phyloP scores from a whole-genome alignment of 2,888 invertebrate species.

The Liodrosophila aerea region DNA sequence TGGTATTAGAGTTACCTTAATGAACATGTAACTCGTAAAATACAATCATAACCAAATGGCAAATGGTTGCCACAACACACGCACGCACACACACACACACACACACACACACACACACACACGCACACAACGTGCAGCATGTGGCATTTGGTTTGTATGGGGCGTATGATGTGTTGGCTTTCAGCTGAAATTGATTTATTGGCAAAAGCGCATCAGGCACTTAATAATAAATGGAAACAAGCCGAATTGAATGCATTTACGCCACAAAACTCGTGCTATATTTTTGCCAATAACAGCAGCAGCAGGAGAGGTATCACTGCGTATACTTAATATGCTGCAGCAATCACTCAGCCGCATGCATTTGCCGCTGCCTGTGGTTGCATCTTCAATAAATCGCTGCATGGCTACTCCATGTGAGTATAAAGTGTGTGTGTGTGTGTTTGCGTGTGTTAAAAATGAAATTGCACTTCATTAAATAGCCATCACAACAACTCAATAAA shows the following conservation, averaged over 20 bases:
- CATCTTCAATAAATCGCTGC: constrained; percentile 53
- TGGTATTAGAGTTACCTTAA: too few relatives aligned
- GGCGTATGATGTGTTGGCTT: constrained; percentile 2
- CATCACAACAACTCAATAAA: constrained; percentile 78
- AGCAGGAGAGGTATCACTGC: constrained; percentile 16
- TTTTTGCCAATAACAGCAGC: background rate
- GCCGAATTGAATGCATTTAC: constrained; percentile 42
- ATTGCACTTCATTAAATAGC: constrained; percentile 75
- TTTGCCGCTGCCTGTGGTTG: constrained; percentile 36
- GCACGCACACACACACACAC: too few relatives aligned
- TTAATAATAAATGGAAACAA: constrained; percentile 44
- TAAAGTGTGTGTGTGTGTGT: background rate
- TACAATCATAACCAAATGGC: constrained; percentile 15
- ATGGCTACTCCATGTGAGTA: background rate
- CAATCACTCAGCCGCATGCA: constrained; percentile 38
- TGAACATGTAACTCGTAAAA: background rate
- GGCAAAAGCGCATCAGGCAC: constrained; percentile 32
- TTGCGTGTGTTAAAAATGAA: constrained; percentile 54
- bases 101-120: too few relatives aligned
- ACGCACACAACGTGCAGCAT: too few relatives aligned
- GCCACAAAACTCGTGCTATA: constrained; percentile 6
- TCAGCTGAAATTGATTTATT: constrained; percentile 50
- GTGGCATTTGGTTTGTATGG: too few relatives aligned
- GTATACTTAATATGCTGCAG: constrained; percentile 59
- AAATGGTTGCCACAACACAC: constrained; percentile 3